Evolutionary conservation across 2,888 invertebrate species (phyloP).

Genomic region (Aspidiotus rigidus): DNA sequence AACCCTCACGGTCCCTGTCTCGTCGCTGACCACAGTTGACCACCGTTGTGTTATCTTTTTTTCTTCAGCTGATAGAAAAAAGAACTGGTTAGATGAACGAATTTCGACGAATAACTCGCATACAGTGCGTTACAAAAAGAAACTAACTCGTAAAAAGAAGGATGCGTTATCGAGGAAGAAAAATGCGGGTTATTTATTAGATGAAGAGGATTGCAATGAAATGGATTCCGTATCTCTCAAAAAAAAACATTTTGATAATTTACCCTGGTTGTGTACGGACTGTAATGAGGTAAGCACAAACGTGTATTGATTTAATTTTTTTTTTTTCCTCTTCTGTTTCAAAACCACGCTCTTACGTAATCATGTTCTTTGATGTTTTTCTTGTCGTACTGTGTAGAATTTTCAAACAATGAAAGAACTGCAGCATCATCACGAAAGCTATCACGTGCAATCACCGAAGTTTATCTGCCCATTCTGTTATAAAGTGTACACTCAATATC

Average conservation of each 20-base stretch:
- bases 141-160: constrained; percentile 12
- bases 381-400: constrained; percentile 38
- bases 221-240: constrained; percentile 11
- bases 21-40: no score
- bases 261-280: constrained; percentile 22
- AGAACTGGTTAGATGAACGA: no score
- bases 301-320: background rate
- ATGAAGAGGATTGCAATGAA: constrained; percentile 20
- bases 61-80: no score
- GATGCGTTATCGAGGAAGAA: constrained; percentile 13
- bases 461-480: constrained; percentile 60
- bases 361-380: background rate
- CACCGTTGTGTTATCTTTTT: no score
- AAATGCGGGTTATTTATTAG: background rate
- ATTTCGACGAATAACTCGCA: no score
- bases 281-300: constrained; percentile 7
- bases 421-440: constrained; percentile 52
- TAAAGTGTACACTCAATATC: constrained; percentile 53
- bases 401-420: constrained; percentile 47
- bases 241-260: constrained; percentile 14
- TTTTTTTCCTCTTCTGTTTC: background rate
- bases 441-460: constrained; percentile 54
- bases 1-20: no score
- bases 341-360: background rate
- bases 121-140: background rate